Evolutionary conservation across 2,888 invertebrate species (phyloP).

Genomic region (Cantharis rustica): DNA sequence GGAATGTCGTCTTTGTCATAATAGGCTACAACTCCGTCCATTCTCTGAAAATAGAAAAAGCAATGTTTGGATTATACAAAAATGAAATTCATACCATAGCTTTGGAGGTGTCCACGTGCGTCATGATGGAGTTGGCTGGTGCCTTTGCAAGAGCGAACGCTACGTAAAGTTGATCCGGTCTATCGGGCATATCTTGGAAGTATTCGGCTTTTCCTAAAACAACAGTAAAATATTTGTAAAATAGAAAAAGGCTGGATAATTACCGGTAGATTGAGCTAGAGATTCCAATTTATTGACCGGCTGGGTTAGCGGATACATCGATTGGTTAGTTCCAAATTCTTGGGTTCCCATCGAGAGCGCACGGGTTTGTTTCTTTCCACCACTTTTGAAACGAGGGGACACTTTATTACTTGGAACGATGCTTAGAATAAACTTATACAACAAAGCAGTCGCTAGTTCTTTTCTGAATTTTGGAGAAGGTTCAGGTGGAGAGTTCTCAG

Average conservation of each 20-base stretch:
- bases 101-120: constrained; percentile 61
- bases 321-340: constrained; percentile 69
- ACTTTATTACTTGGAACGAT: constrained; percentile 61
- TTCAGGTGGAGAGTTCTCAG: constrained; percentile 66
- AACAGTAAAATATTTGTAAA: background rate
- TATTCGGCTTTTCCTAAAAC: constrained; percentile 67
- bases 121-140: constrained; percentile 55
- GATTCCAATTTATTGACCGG: constrained; percentile 77
- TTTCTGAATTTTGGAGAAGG: constrained; percentile 71
- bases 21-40: constrained; percentile 68
- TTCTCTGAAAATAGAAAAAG: constrained; percentile 56
- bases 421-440: constrained; percentile 73
- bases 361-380: constrained; percentile 64
- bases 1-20: constrained; percentile 70
- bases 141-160: constrained; percentile 63
- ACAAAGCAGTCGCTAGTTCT: constrained; percentile 69
- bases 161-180: constrained; percentile 65
- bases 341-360: constrained; percentile 71
- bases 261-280: constrained; percentile 53
- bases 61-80: background rate
- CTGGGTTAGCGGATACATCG: constrained; percentile 74
- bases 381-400: constrained; percentile 60
- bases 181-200: constrained; percentile 63
- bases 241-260: background rate
- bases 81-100: constrained; percentile 61